Evolutionary conservation across 2,888 invertebrate genomes (phyloP).

Genomic region (Itoplectis maculator): DNA sequence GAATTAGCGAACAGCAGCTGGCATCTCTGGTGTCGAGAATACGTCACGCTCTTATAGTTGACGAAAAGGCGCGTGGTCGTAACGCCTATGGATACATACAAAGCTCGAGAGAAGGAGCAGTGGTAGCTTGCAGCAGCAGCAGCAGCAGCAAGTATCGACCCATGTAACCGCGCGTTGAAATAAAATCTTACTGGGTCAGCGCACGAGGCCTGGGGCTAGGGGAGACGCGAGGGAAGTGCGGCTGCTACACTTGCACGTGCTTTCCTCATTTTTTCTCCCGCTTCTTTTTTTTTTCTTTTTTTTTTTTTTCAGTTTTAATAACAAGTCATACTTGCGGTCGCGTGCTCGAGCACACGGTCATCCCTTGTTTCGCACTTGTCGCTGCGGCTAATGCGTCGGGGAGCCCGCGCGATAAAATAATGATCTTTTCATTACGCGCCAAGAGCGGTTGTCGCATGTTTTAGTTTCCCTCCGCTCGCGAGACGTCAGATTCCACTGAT

Average conservation of each 20-base stretch:
- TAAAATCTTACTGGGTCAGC: slow-evolving; percentile 72
- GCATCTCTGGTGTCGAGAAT: slow-evolving; percentile 9
- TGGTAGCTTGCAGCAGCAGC: slow-evolving; percentile 18
- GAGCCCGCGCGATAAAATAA: slow-evolving; percentile 41
- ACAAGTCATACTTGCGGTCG: slow-evolving; percentile 21
- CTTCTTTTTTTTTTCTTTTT: slow-evolving; percentile 11
- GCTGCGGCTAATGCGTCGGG: slow-evolving; percentile 13
- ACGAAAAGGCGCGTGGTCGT: slow-evolving; percentile 36
- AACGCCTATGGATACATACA: slow-evolving; percentile 27
- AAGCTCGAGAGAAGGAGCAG: slow-evolving; percentile 35
- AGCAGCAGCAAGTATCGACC: slow-evolving; percentile 70
- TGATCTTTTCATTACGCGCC: slow-evolving; percentile 25
- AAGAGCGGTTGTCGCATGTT: not conserved
- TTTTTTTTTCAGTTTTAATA: slow-evolving; percentile 39
- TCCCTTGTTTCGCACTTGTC: slow-evolving; percentile 53
- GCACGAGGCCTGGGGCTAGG: slow-evolving; percentile 60
- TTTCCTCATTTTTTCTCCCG: slow-evolving; percentile 36
- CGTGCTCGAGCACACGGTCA: slow-evolving; percentile 36
- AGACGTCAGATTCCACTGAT: slow-evolving; percentile 10
- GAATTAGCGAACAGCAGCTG: too few species aligned
- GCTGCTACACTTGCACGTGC: slow-evolving; percentile 51
- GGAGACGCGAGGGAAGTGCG: slow-evolving; percentile 45
- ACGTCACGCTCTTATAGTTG: slow-evolving; percentile 7
- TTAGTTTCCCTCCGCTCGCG: slow-evolving; percentile 38
- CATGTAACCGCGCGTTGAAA: slow-evolving; percentile 68